Conservation (phyloP, 2,113 vertebrate species). For the Chelonoidis abingdonii region DNA sequence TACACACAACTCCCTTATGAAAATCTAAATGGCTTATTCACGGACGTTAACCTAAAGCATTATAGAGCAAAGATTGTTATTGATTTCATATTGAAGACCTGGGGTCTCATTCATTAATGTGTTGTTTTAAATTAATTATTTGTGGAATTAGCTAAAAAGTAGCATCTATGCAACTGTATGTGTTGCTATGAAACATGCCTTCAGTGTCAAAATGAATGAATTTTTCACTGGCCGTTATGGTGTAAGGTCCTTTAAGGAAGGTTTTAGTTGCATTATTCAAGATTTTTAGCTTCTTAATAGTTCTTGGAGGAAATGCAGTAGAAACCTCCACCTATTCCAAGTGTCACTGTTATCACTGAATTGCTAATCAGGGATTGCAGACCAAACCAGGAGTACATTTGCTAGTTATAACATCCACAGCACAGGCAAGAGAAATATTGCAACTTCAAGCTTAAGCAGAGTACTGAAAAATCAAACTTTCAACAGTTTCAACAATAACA, state of each 20-base stretch:
- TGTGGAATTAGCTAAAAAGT: constrained; percentile 60
- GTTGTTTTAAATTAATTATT: constrained; percentile 67
- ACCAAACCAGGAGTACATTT: constrained; percentile 8
- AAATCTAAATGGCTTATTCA: constrained; percentile 61
- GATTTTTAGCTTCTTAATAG: constrained; percentile 52
- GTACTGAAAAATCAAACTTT: background rate
- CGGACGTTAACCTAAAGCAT: constrained; percentile 38
- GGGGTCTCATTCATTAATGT: constrained; percentile 34
- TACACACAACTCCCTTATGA: background rate
- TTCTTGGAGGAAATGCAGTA: constrained; percentile 48
- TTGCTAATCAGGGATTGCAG: constrained; percentile 42
- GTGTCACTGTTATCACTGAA: constrained; percentile 29
- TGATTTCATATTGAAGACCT: constrained; percentile 50
- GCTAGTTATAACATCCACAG: constrained; percentile 9
- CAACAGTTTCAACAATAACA: background rate
- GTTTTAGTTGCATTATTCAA: constrained; percentile 54
- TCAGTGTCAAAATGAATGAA: constrained; percentile 18
- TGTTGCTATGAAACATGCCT: constrained; percentile 12
- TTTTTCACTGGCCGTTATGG: constrained; percentile 44
- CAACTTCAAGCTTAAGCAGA: constrained; percentile 42
- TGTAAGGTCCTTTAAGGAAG: constrained; percentile 33
- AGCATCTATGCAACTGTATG: background rate
- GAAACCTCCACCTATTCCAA: constrained; percentile 46
- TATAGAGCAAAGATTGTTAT: constrained; percentile 42
- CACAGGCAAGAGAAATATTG: background rate